Percentiles rank a stretch among this genome's conserved stretches.
phyloP scores from a whole-genome alignment of 2,888 invertebrate species.

The Autographa pulchrina region DNA sequence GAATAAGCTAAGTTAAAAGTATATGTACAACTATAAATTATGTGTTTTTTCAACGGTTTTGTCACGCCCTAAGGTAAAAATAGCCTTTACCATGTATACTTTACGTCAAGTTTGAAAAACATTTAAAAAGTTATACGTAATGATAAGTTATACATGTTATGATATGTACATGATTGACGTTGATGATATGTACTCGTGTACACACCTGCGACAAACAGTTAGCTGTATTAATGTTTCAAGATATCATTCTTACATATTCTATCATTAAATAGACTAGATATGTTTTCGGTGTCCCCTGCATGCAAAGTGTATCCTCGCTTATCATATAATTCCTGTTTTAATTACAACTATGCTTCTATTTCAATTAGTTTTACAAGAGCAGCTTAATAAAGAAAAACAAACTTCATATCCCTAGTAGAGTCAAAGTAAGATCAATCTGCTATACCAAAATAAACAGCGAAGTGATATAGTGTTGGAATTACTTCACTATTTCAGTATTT shows the following conservation, averaged over 20 bases:
- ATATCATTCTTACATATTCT: constrained; percentile 20
- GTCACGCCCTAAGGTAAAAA: not conserved
- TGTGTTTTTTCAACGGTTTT: not conserved
- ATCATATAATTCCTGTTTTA: not conserved
- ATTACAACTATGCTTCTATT: not conserved
- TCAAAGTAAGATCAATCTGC: not conserved
- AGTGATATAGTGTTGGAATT: constrained; percentile 38
- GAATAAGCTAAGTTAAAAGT: not conserved
- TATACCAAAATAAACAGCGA: constrained; percentile 5
- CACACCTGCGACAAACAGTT: constrained; percentile 21
- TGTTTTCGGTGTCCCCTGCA: not conserved
- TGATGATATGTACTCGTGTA: constrained; percentile 8
- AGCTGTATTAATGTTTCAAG: constrained; percentile 20
- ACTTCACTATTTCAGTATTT: constrained; percentile 49
- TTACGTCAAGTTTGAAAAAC: not conserved
- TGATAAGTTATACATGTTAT: not conserved
- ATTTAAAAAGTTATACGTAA: not conserved
- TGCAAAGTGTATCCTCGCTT: not conserved
- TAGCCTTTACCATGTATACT: not conserved
- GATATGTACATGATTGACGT: constrained; percentile 16
- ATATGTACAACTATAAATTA: not conserved
- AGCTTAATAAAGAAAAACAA: not conserved
- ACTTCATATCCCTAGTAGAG: not conserved
- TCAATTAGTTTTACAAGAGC: not conserved
- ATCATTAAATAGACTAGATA: constrained; percentile 2